Evolutionary conservation across 2,888 invertebrate genomes (phyloP), one percentile per base, ranked within the genome.

Genomic region (Phortica magna): DNA sequence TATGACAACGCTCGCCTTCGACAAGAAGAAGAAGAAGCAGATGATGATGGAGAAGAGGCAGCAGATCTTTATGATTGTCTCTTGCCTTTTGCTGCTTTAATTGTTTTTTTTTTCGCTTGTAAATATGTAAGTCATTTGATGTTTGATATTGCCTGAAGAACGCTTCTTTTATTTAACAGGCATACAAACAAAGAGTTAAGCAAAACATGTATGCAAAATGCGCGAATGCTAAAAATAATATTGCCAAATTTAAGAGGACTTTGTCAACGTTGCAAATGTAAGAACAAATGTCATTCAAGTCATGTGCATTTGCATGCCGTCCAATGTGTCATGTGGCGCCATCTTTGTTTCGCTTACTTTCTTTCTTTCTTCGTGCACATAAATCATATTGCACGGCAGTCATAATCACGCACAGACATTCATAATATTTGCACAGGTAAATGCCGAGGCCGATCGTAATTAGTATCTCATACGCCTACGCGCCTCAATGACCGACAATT

Each of bases 1-100:
- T 67, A 67, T 67, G 67, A 67, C 42, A 67, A 41, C 39, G 48
- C 59, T 70, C 31, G 70, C 22, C 53, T 70, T 70, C 53, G 31
- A 53, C 22, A 55, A 61, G 19, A 17, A 61, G 31, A 31, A 2
- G 31, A 31, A 31, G 31, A 31, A 31, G 31, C 1, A 31, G 31
- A 31, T 1, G 31, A 31, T n/a, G 17, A 14, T 12, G 12, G 9
- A 57, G 5, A 57, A 10, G 5, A 7, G n/a, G n/a, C 57, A 14
- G 14, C 9, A 65, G 41, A 41, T 31, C 17, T 67, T 67, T 67
- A 67, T 17, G 41, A 67, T 42, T 42, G 17, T 41, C n/a, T 64
- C 12, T 22, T n/a, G n/a, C n/a, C n/a, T 22, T 64, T 1, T 31
- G 7, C 10, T 61, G 22, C 22, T 64, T 64, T 64, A 5, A 22